Base-by-base conservation (phyloP, 1,140 invertebrate genomes). In the Calephelis virginiensis region DNA sequence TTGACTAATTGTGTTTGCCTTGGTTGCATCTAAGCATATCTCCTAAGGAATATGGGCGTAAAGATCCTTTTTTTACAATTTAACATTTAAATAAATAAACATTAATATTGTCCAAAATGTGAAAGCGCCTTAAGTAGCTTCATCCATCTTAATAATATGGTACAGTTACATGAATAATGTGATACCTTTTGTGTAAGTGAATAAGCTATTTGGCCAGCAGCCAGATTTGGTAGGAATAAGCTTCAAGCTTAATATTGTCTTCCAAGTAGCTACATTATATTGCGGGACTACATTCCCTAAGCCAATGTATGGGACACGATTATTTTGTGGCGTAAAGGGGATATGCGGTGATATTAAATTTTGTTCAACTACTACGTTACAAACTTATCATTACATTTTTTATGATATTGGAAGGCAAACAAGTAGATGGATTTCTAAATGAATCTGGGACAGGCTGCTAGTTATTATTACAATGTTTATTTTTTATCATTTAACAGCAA, bases 171-270 rank as follows among this genome's bases (percentile, higher is more conserved):
- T 65, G 62, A 67, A 67, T 71, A 68, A 56, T 56, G n/a, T 73
- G 45, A 68, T 62, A 66, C 38, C 63, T 69, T 69, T 65, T 63
- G 56, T 73, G 68, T 47, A 56, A 70, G 47, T 45, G 50, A 70
- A 70, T 73, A 70, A 73, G 69, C 71, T 73, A 60, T 70, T 70
- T 73, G 71, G 71, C 68, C 46, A 59, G 47, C 40, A 43, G 62
- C 68, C 71, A 70, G 61, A 63, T 48, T 67, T 47, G 63, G 64
- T 64, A 37, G 56, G 46, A 64, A 17, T 68, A 66, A 72, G 64
- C 56, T 67, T 63, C 66, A 61, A 61, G 64, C 67, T 69, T 66
- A 69, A 14, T 59, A 59, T 38, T 64, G 64, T 69, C 71, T 72
- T 46, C 67, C 64, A 64, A 50, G 66, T 50, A 49, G 59, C 63